Evolutionary conservation across 2,113 vertebrate genomes (phyloP).

Genomic region (Serilophus lunatus): DNA sequence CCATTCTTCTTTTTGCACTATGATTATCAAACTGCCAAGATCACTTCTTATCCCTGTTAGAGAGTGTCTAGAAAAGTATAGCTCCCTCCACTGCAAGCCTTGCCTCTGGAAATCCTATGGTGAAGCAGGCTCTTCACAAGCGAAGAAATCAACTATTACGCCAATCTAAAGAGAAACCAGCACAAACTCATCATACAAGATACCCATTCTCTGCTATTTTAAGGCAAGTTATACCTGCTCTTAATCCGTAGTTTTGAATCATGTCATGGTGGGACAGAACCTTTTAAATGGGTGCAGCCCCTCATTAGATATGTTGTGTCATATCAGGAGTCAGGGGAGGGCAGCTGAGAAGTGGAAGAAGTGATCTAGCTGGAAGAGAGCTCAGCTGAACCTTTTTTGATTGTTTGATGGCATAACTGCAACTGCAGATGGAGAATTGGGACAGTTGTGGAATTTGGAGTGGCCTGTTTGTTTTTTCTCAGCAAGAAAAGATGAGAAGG

Average conservation of each 20-base stretch:
- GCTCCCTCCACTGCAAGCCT: background rate
- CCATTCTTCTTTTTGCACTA: background rate
- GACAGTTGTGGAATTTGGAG: background rate
- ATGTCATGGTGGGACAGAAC: background rate
- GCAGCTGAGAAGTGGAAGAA: background rate
- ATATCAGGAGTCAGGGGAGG: background rate
- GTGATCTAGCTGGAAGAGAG: background rate
- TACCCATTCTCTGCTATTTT: background rate
- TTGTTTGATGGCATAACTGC: background rate
- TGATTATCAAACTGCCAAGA: background rate
- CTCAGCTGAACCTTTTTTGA: background rate
- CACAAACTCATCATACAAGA: rapidly evolving
- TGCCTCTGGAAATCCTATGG: background rate
- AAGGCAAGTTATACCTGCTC: background rate
- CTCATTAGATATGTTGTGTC: background rate
- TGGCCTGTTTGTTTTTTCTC: background rate
- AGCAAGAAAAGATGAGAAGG: background rate
- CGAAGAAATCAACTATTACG: background rate
- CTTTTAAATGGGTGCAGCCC: background rate
- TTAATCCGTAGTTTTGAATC: background rate
- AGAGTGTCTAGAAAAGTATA: background rate
- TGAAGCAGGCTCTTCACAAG: background rate
- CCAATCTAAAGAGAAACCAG: background rate
- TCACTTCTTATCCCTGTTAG: background rate
- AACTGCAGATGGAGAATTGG: background rate